Conservation (phyloP, 2,888 invertebrate species). For the Eilema sororculum region DNA sequence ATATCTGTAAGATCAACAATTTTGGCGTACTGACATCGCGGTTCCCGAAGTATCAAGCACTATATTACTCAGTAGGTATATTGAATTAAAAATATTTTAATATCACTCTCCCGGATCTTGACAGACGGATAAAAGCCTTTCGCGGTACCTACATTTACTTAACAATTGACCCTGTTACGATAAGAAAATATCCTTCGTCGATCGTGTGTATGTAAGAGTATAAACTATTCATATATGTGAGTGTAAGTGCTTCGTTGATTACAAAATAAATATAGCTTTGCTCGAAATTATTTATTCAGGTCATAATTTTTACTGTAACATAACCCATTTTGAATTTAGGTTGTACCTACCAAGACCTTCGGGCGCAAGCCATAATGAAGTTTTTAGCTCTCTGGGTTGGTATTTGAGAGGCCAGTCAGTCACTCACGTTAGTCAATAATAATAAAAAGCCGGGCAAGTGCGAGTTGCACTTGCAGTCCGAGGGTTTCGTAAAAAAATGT, state of each 20-base stretch:
- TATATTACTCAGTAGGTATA: constrained; percentile 3
- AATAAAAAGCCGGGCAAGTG: too few relatives aligned
- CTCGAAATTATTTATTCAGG: not conserved
- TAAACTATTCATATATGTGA: not conserved
- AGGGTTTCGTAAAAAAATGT: too few relatives aligned
- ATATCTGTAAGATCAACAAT: too few relatives aligned
- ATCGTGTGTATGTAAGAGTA: not conserved
- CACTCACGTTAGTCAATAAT: too few relatives aligned
- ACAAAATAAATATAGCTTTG: not conserved
- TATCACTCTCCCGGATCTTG: not conserved
- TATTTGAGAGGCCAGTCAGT: too few relatives aligned
- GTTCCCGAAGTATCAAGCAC: not conserved
- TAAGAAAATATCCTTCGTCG: constrained; percentile 3
- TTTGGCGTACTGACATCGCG: too few relatives aligned
- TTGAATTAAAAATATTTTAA: constrained; percentile 5
- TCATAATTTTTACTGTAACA: not conserved
- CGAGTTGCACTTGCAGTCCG: too few relatives aligned
- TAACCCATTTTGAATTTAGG: too few relatives aligned
- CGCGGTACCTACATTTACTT: constrained; percentile 6
- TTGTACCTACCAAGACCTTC: too few relatives aligned
- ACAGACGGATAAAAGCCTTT: constrained; percentile 9
- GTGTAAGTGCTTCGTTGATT: not conserved
- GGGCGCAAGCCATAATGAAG: too few relatives aligned
- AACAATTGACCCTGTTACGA: constrained; percentile 11
- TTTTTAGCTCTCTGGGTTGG: too few relatives aligned